Evolutionary conservation across 1,140 invertebrate species (phyloP).

Genomic region (Helicoverpa armigera): DNA sequence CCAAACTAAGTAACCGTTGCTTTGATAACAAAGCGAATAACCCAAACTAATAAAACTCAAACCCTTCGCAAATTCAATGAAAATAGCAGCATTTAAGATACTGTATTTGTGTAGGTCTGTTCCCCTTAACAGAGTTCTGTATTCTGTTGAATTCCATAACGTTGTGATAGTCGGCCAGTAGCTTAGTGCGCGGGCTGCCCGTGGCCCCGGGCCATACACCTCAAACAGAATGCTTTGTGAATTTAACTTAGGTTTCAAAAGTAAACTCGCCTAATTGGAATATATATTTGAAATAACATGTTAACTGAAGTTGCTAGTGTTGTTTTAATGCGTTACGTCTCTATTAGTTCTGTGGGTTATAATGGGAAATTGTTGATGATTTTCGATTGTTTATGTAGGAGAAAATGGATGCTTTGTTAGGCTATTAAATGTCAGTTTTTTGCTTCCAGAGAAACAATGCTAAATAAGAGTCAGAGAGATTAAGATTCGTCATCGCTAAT

Average conservation of each 20-base stretch:
- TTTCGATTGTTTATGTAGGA: slow-evolving; percentile 5
- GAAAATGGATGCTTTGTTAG: neutral
- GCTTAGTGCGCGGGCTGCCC: slow-evolving; percentile 62
- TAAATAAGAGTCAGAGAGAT: too few species aligned
- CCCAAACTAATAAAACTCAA: neutral
- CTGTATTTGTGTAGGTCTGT: slow-evolving; percentile 53
- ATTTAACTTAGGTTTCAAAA: slow-evolving; percentile 76
- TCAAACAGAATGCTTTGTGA: slow-evolving; percentile 67
- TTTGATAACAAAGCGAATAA: neutral
- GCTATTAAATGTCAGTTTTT: too few species aligned
- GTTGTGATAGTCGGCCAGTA: slow-evolving; percentile 53
- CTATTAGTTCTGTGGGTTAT: neutral
- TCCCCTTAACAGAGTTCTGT: slow-evolving; percentile 20
- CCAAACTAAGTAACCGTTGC: neutral
- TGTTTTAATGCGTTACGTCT: slow-evolving; percentile 48
- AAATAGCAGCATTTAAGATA: slow-evolving; percentile 6
- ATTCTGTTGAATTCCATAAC: slow-evolving; percentile 53
- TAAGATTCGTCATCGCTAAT: too few species aligned
- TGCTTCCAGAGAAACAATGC: too few species aligned
- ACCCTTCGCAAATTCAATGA: neutral
- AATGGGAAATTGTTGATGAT: slow-evolving; percentile 5
- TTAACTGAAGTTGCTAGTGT: slow-evolving; percentile 52
- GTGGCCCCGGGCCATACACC: slow-evolving; percentile 62
- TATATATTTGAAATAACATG: slow-evolving; percentile 75
- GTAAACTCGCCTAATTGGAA: slow-evolving; percentile 78